Conservation (phyloP, 1,140 invertebrate genomes). For the Diorhabda elongata region DNA sequence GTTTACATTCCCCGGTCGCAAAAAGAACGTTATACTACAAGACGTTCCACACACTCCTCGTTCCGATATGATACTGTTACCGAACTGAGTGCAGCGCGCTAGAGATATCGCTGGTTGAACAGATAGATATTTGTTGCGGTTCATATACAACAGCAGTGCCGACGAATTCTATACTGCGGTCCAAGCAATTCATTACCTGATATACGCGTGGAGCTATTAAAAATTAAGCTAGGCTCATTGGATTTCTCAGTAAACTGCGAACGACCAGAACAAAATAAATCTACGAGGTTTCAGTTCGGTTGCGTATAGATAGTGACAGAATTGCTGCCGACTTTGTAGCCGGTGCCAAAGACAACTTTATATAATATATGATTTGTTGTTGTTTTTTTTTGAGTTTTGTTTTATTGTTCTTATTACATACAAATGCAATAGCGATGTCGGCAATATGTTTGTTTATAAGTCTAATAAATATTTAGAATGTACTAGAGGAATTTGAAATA, state of each 20-base stretch:
- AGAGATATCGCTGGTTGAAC: neutral
- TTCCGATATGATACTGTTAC: neutral
- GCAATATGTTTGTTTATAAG: too few relatives aligned
- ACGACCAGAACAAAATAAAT: too few relatives aligned
- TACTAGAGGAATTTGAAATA: too few relatives aligned
- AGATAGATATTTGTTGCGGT: neutral
- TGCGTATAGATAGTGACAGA: neutral
- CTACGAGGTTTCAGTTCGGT: neutral
- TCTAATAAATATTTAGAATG: too few relatives aligned
- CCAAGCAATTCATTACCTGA: neutral
- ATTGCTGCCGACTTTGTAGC: neutral
- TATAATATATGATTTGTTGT: neutral
- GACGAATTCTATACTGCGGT: neutral
- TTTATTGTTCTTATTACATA: too few relatives aligned
- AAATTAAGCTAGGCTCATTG: too few relatives aligned
- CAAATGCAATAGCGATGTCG: too few relatives aligned
- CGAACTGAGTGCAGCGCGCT: neutral
- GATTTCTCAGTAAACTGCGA: too few relatives aligned
- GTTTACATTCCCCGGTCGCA: neutral
- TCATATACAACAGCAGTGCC: neutral
- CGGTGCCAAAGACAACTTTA: neutral
- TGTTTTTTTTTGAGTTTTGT: neutral
- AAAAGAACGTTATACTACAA: neutral
- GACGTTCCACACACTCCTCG: neutral
- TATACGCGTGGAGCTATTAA: too few relatives aligned